Percentiles rank a stretch among this genome's conserved stretches.
Conservation (phyloP, 1,140 invertebrate genomes). For the Vanessa tameamea region DNA sequence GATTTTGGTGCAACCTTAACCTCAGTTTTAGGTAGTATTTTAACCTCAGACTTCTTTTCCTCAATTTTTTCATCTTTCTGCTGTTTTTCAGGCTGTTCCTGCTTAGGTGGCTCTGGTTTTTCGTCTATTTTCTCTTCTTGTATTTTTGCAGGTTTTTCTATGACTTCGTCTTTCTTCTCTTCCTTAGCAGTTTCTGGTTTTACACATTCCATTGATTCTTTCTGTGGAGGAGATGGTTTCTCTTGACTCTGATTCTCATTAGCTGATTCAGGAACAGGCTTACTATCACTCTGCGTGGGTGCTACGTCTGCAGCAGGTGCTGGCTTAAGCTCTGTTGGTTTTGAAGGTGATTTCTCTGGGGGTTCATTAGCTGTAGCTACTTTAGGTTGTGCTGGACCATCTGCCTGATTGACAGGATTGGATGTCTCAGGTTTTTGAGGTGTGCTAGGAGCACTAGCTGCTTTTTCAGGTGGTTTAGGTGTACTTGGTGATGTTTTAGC, state of each 20-base stretch:
- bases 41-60: slow-evolving; percentile 61
- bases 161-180: slow-evolving; percentile 57
- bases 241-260: slow-evolving; percentile 65
- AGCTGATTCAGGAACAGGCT: slow-evolving; percentile 69
- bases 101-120: slow-evolving; percentile 50
- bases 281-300: slow-evolving; percentile 68
- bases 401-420: slow-evolving; percentile 49
- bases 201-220: slow-evolving; percentile 47
- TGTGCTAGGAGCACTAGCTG: slow-evolving; percentile 53
- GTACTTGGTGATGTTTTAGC: slow-evolving; percentile 75
- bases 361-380: slow-evolving; percentile 70
- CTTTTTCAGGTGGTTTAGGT: slow-evolving; percentile 72
- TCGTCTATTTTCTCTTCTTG: slow-evolving; percentile 47
- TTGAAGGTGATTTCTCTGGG: slow-evolving; percentile 67
- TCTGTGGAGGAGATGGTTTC: slow-evolving; percentile 51
- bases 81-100: slow-evolving; percentile 51
- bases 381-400: slow-evolving; percentile 63
- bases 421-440: slow-evolving; percentile 61
- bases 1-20: slow-evolving; percentile 70
- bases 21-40: slow-evolving; percentile 54
- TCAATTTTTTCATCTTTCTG: slow-evolving; percentile 58
- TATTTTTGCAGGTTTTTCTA: slow-evolving; percentile 41
- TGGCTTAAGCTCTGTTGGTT: slow-evolving; percentile 65
- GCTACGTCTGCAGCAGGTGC: slow-evolving; percentile 67
- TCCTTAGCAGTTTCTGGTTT: slow-evolving; percentile 55